A percentile compares a stretch with the other conserved stretches of the same genome.
Evolutionary conservation across 2,797 vertebrate species (phyloP).

Genomic region (Dryobates pubescens): DNA sequence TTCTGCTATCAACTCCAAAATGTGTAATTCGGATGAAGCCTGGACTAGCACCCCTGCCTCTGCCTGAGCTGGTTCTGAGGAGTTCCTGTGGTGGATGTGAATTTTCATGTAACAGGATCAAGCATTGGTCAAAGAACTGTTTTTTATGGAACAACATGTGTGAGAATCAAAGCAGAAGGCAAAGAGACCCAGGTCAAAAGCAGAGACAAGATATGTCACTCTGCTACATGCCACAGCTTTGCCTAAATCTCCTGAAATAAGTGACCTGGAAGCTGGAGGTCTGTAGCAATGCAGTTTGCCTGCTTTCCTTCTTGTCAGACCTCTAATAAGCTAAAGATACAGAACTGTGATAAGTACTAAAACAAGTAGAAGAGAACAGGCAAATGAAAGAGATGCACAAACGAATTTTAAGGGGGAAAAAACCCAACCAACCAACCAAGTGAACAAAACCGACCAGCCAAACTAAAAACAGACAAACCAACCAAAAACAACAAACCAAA

Average conservation of each 20-base stretch:
- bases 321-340: neutral
- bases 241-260: neutral
- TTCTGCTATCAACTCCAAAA: neutral
- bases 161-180: neutral
- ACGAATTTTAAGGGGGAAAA: neutral
- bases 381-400: neutral
- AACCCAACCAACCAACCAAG: too few relatives aligned
- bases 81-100: neutral
- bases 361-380: neutral
- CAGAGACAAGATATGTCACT: rapidly evolving
- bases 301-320: neutral
- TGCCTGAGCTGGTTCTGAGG: neutral
- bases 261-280: neutral
- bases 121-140: neutral
- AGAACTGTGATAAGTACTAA: neutral
- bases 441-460: too few relatives aligned
- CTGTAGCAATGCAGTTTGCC: neutral
- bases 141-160: neutral
- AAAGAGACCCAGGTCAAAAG: neutral
- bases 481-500: too few relatives aligned
- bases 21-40: neutral
- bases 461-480: too few relatives aligned
- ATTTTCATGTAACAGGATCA: neutral
- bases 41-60: neutral
- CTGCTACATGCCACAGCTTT: neutral